Conservation (phyloP, 1,140 invertebrate genomes). For the Philaenus spumarius region DNA sequence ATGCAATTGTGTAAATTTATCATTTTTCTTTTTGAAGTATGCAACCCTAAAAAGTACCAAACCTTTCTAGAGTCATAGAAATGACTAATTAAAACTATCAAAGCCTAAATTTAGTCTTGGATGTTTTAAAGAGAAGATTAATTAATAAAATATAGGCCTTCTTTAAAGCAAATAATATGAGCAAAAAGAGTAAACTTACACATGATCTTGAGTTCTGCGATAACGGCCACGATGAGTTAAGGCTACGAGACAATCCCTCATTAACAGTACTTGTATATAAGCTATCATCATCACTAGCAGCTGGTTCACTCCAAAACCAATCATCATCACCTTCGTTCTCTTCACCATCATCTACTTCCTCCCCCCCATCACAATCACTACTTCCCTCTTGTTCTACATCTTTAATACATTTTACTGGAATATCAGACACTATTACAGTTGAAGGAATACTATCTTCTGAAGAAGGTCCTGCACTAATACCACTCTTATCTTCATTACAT, state of each 20-base stretch:
- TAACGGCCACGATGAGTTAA: not conserved
- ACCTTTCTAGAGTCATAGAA: no score
- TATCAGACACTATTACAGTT: not conserved
- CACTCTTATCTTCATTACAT: slow-evolving; percentile 32
- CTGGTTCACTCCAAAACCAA: slow-evolving; percentile 34
- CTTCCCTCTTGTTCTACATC: slow-evolving; percentile 29
- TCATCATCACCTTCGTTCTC: slow-evolving; percentile 30
- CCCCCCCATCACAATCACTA: slow-evolving; percentile 21
- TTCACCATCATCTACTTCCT: slow-evolving; percentile 31
- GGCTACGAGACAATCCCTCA: not conserved
- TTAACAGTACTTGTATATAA: slow-evolving; percentile 11
- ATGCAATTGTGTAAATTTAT: no score
- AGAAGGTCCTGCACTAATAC: slow-evolving; percentile 31
- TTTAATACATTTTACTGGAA: not conserved
- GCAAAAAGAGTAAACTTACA: not conserved
- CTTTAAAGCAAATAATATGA: not conserved
- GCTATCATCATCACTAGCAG: slow-evolving; percentile 31
- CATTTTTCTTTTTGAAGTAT: no score
- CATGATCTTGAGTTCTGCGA: not conserved
- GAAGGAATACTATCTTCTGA: slow-evolving; percentile 33
- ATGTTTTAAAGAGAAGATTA: not conserved
- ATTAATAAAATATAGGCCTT: not conserved
- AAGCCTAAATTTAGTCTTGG: not conserved
- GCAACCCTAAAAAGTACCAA: no score
- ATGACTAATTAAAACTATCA: not conserved